Base-by-base conservation (phyloP, 2,113 vertebrate genomes). In the Bucco capensis region DNA sequence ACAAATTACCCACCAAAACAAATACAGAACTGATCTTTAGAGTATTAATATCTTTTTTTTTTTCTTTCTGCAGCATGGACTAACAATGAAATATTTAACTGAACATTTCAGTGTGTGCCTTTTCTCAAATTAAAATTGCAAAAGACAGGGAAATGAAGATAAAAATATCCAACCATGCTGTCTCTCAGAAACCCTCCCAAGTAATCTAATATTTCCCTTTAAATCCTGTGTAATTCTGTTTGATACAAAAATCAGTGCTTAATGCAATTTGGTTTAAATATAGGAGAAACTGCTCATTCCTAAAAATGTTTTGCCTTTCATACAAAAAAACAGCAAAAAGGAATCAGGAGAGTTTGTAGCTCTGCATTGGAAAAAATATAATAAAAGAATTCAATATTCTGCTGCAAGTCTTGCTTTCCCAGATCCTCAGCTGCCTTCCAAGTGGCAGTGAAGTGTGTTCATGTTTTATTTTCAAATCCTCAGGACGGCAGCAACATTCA, bases 61-160 rank as follows among this genome's bases (percentile, higher is more conserved):
- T 38, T 66, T 1, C 44, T 78, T 84, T 69, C 61, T 88, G 66
- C n/a, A 78, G 31, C 54, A 22, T 47, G 50, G 15, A 28, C 61
- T 86, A 86, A 88, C 81, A 88, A 91, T 95, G 37, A 92, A 95
- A 90, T 90, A 90, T 91, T 95, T 89, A 88, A 78, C 54, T 90
- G 77, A 95, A 93, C 31, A 50, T 83, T 65, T 73, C 90, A 84
- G 81, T 13, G 7, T 54, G 57, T 76, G 71, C 50, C 19, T 92
- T 92, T 95, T 88, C 83, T 79, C 86, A 82, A 89, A 94, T 94
- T 83, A 96, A 95, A 92, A 69, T 89, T 95, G 61, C 89, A 92
- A 50, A 94, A 90, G 88, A 78, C 77, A 86, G 40, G 70, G 86
- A 93, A 92, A 93, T 84, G 31, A 89, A 90, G 84, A 93, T 73